Evolutionary conservation across 2,797 vertebrate genomes (phyloP).

Genomic region (Sylvilagus floridanus): DNA sequence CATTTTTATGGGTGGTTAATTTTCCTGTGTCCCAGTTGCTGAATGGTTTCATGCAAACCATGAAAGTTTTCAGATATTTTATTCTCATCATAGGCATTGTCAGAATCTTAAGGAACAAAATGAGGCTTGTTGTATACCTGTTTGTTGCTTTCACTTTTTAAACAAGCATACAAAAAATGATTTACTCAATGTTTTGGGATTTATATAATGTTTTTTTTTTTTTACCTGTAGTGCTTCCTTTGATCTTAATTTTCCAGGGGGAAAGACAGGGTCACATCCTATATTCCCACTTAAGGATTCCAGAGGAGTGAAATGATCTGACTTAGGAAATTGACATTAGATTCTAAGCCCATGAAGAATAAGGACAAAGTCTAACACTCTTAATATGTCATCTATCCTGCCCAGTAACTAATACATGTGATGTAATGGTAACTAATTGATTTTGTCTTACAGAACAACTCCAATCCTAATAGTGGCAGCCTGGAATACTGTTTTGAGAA

Average conservation of each 20-base stretch:
- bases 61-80: slow-evolving; percentile 5
- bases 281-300: not conserved
- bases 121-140: not conserved
- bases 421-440: not conserved
- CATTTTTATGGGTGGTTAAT: slow-evolving; percentile 69
- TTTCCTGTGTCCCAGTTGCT: slow-evolving; percentile 68
- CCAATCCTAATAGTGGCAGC: not conserved
- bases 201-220: not conserved
- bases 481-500: not conserved
- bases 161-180: not conserved
- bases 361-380: not conserved
- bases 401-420: not conserved
- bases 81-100: not conserved
- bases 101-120: slow-evolving; percentile 51
- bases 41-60: slow-evolving; percentile 62
- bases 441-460: not conserved
- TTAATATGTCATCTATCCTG: not conserved
- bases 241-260: not conserved
- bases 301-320: not conserved
- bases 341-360: not conserved
- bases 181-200: not conserved
- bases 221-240: not conserved
- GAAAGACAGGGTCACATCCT: not conserved
- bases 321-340: not conserved
- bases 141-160: slow-evolving; percentile 18